Percentiles rank a stretch among this genome's conserved stretches.
Evolutionary conservation across 2,113 vertebrate genomes (phyloP).

Genomic region (Microtus pennsylvanicus): DNA sequence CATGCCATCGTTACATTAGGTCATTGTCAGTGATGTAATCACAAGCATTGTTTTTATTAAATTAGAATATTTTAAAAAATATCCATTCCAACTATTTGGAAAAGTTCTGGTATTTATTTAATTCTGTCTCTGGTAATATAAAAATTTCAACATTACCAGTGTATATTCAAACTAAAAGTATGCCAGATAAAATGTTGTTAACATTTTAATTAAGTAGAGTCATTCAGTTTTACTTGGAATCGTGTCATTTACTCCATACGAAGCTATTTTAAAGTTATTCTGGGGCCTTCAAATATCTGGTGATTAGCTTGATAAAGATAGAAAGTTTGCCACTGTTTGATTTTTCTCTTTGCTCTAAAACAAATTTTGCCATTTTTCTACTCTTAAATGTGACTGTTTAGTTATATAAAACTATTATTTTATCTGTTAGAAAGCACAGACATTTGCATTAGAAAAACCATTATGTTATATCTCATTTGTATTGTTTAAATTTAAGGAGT

Average conservation of each 20-base stretch:
- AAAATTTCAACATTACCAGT: slow-evolving; percentile 37
- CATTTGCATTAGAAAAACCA: slow-evolving; percentile 57
- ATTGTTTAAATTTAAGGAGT: slow-evolving; percentile 26
- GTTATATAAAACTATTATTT: slow-evolving; percentile 56
- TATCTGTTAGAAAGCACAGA: slow-evolving; percentile 55
- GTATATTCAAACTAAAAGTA: background rate
- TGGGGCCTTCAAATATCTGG: slow-evolving; percentile 26
- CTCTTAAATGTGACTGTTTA: background rate
- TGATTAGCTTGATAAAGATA: slow-evolving; percentile 32
- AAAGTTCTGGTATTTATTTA: slow-evolving; percentile 42
- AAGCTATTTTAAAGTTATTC: slow-evolving; percentile 31
- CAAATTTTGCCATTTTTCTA: background rate
- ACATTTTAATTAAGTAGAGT: background rate
- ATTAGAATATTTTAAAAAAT: slow-evolving; percentile 24
- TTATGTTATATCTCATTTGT: background rate
- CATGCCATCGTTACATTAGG: slow-evolving; percentile 14
- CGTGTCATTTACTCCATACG: background rate
- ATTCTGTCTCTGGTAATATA: slow-evolving; percentile 28
- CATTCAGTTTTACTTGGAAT: slow-evolving; percentile 50
- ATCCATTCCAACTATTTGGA: slow-evolving; percentile 35
- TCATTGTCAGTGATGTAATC: slow-evolving; percentile 48
- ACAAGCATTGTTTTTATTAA: slow-evolving; percentile 46
- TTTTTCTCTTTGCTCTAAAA: slow-evolving; percentile 36
- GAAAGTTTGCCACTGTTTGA: slow-evolving; percentile 48
- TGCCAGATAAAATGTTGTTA: slow-evolving; percentile 53